A percentile compares a stretch with the other conserved stretches of the same genome.
Evolutionary conservation across 2,113 vertebrate species (phyloP).

Genomic region (Ceyx margarethae): DNA sequence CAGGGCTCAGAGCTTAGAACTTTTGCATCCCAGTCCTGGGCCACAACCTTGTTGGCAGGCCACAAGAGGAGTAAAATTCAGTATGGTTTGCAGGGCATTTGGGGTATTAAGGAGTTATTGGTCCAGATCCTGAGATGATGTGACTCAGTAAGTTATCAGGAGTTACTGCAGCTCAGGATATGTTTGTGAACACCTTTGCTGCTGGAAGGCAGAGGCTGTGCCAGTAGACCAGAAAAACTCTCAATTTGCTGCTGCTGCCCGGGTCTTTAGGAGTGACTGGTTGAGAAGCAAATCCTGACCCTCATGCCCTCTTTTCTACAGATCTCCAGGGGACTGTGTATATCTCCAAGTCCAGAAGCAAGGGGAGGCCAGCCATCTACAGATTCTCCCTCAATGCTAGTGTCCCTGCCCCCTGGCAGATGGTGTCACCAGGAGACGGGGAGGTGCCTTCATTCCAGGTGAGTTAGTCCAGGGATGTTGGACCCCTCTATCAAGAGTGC

Average conservation of each 20-base stretch:
- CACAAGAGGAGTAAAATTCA: neutral
- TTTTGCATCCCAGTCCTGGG: neutral
- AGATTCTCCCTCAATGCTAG: slow-evolving; percentile 89
- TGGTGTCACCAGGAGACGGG: slow-evolving; percentile 77
- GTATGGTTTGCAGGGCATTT: neutral
- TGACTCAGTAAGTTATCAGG: neutral
- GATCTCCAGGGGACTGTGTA: slow-evolving; percentile 87
- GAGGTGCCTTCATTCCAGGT: slow-evolving; percentile 95
- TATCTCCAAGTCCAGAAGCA: slow-evolving; percentile 84
- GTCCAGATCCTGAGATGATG: neutral
- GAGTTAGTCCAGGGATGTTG: slow-evolving; percentile 29
- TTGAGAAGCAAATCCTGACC: neutral
- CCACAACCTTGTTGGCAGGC: neutral
- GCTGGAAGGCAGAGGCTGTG: neutral
- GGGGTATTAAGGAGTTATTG: neutral
- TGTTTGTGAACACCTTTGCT: neutral
- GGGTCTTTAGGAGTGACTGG: neutral
- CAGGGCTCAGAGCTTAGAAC: neutral
- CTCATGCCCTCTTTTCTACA: slow-evolving; percentile 43
- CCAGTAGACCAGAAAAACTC: neutral
- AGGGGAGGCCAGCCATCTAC: slow-evolving; percentile 81
- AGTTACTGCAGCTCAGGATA: neutral
- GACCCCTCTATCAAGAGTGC: slow-evolving; percentile 33
- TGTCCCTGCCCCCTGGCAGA: slow-evolving; percentile 84
- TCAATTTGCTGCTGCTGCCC: neutral